These are phyloP conservation scores for Samia ricini DNA, from an alignment of 1,140 invertebrate genomes.

Conservation along the genomic window DNA sequence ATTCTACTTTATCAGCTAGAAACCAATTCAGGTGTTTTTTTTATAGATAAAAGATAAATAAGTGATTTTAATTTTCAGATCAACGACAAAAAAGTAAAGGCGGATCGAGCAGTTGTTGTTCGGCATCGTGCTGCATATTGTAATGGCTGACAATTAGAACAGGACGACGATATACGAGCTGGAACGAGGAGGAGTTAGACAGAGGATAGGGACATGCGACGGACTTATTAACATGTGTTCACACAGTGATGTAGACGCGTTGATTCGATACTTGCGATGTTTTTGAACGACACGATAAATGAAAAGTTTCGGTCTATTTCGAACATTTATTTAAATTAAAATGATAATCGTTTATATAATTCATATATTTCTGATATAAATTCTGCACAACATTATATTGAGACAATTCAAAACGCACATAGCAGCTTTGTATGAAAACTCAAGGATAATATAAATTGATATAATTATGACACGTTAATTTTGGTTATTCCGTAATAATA, in stretches of 20 bases:
- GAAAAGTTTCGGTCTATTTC: not conserved
- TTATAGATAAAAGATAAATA: too few species aligned
- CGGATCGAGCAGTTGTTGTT: constrained; percentile 94
- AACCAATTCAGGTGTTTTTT: too few species aligned
- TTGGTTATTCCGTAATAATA: constrained; percentile 25
- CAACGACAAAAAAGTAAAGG: constrained; percentile 97
- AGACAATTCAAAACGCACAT: constrained; percentile 39
- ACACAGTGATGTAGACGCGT: constrained; percentile 51
- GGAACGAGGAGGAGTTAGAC: constrained; percentile 29
- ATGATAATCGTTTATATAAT: constrained; percentile 31
- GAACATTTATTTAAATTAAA: constrained; percentile 27
- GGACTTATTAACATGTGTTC: constrained; percentile 65
- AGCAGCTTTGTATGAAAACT: constrained; percentile 46
- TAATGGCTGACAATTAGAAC: constrained; percentile 77
- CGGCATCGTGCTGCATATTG: constrained; percentile 93
- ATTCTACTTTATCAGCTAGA: too few species aligned
- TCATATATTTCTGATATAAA: constrained; percentile 4
- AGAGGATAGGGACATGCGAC: constrained; percentile 27
- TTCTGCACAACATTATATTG: constrained; percentile 24
- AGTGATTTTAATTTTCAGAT: constrained; percentile 81
- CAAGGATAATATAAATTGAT: too few species aligned
- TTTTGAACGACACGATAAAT: constrained; percentile 26
- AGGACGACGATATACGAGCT: constrained; percentile 22
- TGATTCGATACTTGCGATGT: constrained; percentile 20
- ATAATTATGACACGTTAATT: constrained; percentile 21